Evolutionary conservation across 1,140 invertebrate genomes (phyloP).

Genomic region (Drosophila truncata): DNA sequence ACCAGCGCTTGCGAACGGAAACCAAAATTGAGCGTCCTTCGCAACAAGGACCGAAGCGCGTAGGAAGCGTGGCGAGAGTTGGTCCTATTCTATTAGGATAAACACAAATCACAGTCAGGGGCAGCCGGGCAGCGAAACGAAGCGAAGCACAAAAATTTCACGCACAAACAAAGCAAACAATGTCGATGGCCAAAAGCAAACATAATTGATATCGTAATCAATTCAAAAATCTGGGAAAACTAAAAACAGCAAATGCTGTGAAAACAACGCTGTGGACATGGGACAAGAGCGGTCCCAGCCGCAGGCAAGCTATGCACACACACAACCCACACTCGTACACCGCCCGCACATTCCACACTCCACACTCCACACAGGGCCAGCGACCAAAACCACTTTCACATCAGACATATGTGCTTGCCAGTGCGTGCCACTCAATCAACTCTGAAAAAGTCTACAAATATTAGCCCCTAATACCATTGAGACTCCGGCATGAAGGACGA

Average conservation of each 20-base stretch:
- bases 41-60: conserved; percentile 35
- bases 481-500: conserved; percentile 69
- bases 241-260: conserved; percentile 80
- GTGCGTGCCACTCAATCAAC: conserved; percentile 83
- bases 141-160: conserved; percentile 56
- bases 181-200: conserved; percentile 76
- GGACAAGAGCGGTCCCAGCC: conserved; percentile 59
- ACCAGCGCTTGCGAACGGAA: conserved; percentile 64
- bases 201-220: conserved; percentile 84
- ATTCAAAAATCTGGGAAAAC: conserved; percentile 81
- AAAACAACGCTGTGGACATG: conserved; percentile 68
- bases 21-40: conserved; percentile 62
- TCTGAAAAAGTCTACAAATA: conserved; percentile 84
- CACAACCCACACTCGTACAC: conserved; percentile 4
- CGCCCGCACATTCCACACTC: background rate
- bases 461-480: conserved; percentile 85
- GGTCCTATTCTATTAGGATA: conserved; percentile 72
- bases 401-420: conserved; percentile 66
- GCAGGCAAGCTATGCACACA: conserved; percentile 65
- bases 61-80: conserved; percentile 20
- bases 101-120: conserved; percentile 59
- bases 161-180: conserved; percentile 77
- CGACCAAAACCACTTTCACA: conserved; percentile 37
- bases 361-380: conserved; percentile 3
- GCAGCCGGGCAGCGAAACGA: background rate